A percentile compares a stretch with the other conserved stretches of the same genome.
phyloP scores from a whole-genome alignment of 2,113 vertebrate species.

The Nymphicus hollandicus region DNA sequence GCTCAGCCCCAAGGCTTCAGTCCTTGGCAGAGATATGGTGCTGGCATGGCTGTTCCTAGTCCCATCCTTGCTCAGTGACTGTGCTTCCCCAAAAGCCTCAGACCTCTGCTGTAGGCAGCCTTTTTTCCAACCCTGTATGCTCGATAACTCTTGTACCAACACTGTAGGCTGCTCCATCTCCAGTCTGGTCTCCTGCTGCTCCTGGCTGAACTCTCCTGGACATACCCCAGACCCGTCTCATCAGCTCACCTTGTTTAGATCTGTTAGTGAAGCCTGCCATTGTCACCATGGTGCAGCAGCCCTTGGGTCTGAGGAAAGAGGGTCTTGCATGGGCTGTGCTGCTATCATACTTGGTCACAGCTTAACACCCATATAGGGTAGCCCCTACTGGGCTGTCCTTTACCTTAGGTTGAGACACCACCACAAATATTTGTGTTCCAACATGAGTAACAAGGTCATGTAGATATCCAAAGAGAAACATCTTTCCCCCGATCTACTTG shows the following conservation, averaged over 20 bases:
- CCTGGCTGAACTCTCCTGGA: not conserved
- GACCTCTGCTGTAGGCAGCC: not conserved
- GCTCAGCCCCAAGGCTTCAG: not conserved
- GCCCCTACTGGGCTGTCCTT: not conserved
- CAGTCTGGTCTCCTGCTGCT: not conserved
- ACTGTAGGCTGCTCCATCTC: not conserved
- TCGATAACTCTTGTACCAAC: not conserved
- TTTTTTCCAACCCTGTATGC: not conserved
- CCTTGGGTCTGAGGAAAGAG: not conserved
- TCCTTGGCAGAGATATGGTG: not conserved
- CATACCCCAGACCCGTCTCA: not conserved
- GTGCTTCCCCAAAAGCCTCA: not conserved
- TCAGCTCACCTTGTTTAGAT: not conserved
- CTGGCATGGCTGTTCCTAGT: not conserved
- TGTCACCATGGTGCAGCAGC: not conserved
- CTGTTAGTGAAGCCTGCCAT: not conserved
- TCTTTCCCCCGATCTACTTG: not conserved
- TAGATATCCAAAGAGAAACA: not conserved
- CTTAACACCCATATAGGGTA: not conserved
- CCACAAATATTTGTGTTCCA: not conserved
- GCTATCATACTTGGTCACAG: not conserved
- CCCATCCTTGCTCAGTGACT: not conserved
- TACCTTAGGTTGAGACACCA: not conserved
- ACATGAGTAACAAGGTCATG: not conserved
- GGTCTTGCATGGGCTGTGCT: not conserved